A percentile compares a stretch with the other conserved stretches of the same genome.
These are phyloP conservation scores for Sylvicola fuscatus DNA, from an alignment of 2,888 invertebrate species.

Conservation along the genomic window DNA sequence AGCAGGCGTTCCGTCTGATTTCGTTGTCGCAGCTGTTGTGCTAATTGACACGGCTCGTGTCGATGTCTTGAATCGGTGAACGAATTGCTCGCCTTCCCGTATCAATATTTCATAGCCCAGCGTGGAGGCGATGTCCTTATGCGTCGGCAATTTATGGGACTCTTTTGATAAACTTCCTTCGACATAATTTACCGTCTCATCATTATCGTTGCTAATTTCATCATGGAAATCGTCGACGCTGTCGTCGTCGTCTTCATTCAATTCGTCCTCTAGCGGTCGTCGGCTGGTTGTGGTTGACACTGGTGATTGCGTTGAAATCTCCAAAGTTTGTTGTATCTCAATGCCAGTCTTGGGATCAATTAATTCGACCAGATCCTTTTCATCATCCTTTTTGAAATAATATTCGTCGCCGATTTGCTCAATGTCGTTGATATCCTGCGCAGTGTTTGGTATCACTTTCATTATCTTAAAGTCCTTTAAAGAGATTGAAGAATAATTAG, in stretches of 20 bases:
- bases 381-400: constrained; percentile 11
- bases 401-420: constrained; percentile 13
- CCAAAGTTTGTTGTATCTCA: not conserved
- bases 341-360: not conserved
- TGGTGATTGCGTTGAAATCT: no score
- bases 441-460: constrained; percentile 13
- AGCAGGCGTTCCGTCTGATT: not conserved
- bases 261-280: not conserved
- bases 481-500: not conserved
- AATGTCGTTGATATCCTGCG: constrained; percentile 12
- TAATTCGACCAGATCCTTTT: constrained; percentile 1
- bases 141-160: no score
- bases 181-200: no score
- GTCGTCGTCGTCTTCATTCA: not conserved
- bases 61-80: constrained; percentile 5
- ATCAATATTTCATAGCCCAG: not conserved
- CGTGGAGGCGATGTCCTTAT: no score
- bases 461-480: constrained; percentile 12
- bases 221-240: not conserved
- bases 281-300: no score
- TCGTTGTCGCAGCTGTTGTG: not conserved
- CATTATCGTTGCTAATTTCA: not conserved
- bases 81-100: constrained; percentile 10
- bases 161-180: no score
- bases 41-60: constrained; percentile 3